Percentiles rank a stretch among this genome's conserved stretches.
Evolutionary conservation across 1,140 invertebrate species (phyloP).

Genomic region (Goniozus legneri): DNA sequence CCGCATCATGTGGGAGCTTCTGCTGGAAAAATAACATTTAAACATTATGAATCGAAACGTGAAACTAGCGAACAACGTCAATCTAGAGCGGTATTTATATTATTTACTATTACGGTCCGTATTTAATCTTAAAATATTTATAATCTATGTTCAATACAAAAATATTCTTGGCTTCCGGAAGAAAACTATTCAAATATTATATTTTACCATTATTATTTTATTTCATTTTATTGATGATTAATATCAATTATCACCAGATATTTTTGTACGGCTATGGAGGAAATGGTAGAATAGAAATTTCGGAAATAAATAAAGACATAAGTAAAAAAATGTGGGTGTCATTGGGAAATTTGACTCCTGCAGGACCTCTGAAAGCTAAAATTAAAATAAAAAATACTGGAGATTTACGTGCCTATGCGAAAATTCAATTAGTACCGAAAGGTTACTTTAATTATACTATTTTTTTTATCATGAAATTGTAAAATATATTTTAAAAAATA

Average conservation of each 20-base stretch:
- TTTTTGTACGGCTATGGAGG: constrained; percentile 55
- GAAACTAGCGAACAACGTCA: constrained; percentile 36
- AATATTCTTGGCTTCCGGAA: too few species aligned
- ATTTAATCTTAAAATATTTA: too few species aligned
- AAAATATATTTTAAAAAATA: background rate
- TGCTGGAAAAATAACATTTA: constrained; percentile 50
- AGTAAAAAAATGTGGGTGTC: constrained; percentile 53
- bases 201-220: constrained; percentile 1
- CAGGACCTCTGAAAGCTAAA: constrained; percentile 37
- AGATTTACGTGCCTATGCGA: constrained; percentile 48
- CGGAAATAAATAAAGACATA: constrained; percentile 51
- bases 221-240: constrained; percentile 9
- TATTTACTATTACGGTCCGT: constrained; percentile 4
- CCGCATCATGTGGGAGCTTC: constrained; percentile 48
- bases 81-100: constrained; percentile 34
- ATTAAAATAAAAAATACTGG: constrained; percentile 53
- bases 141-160: too few species aligned
- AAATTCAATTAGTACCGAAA: constrained; percentile 50
- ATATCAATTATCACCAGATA: constrained; percentile 39
- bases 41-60: constrained; percentile 42
- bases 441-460: constrained; percentile 21
- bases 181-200: background rate
- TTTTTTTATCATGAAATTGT: too few species aligned
- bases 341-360: constrained; percentile 48
- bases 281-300: constrained; percentile 46